Evolutionary conservation across 2,888 invertebrate species (phyloP).

Genomic region (Lithophane socia): DNA sequence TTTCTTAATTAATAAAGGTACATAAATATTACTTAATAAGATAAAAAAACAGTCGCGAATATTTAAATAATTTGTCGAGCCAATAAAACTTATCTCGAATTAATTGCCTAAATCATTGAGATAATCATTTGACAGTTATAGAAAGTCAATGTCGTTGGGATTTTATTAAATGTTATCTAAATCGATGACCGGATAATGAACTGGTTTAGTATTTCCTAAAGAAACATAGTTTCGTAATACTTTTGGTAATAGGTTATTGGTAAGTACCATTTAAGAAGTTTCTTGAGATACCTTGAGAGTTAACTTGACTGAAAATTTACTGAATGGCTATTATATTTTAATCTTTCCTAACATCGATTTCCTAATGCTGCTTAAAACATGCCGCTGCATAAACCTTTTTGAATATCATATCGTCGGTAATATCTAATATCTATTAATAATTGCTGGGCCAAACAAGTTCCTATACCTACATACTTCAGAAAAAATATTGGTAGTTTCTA

Average conservation of each 20-base stretch:
- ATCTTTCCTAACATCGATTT: too few relatives aligned
- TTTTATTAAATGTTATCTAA: conserved; percentile 39
- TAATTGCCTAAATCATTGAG: conserved; percentile 41
- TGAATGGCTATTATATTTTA: neutral
- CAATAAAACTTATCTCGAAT: conserved; percentile 38
- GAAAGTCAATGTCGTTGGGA: conserved; percentile 56
- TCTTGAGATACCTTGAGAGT: too few relatives aligned
- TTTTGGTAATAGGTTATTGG: neutral
- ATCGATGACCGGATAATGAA: conserved; percentile 3
- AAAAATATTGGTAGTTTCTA: neutral
- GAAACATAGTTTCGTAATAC: neutral
- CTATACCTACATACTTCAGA: neutral
- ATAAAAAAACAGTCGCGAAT: conserved; percentile 5
- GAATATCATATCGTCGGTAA: neutral
- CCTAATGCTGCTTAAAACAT: neutral
- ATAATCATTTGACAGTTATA: conserved; percentile 49
- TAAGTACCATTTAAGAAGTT: neutral
- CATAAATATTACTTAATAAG: neutral
- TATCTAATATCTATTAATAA: neutral
- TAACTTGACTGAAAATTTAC: neutral
- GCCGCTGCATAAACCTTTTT: neutral
- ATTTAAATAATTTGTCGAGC: conserved; percentile 11
- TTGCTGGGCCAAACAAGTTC: neutral
- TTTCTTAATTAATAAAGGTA: neutral
- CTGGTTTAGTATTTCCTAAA: conserved; percentile 14